These are phyloP conservation scores for Scleropages formosus DNA, from an alignment of 2,797 vertebrate species.

Conservation along the genomic window DNA sequence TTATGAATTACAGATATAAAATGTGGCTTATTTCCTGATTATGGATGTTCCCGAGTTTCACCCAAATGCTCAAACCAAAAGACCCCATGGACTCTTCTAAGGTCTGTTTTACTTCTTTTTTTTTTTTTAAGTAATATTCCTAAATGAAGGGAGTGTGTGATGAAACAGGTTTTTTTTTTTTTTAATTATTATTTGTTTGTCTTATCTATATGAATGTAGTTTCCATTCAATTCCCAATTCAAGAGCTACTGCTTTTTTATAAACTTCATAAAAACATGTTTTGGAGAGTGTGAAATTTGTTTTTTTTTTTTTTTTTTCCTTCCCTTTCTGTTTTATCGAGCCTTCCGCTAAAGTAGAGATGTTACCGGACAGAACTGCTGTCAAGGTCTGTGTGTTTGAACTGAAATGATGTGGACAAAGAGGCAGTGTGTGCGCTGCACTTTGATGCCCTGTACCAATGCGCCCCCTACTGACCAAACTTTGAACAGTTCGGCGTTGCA, in stretches of 20 bases:
- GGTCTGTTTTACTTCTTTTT: too few species aligned
- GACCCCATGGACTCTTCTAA: too few species aligned
- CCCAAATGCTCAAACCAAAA: not conserved
- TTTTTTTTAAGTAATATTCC: too few species aligned
- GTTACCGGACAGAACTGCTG: not conserved
- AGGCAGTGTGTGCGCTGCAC: not conserved
- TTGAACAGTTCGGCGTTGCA: not conserved
- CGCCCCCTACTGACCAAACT: conserved; percentile 29
- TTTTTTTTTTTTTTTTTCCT: not conserved
- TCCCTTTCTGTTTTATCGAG: not conserved
- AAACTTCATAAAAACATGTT: not conserved
- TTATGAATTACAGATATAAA: not conserved
- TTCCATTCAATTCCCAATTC: not conserved
- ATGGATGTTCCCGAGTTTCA: not conserved
- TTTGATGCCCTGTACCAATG: conserved; percentile 21
- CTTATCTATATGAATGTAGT: not conserved
- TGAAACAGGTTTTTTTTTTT: too few species aligned
- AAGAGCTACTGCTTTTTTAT: not conserved
- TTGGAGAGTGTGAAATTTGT: not conserved
- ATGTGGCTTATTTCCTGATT: not conserved
- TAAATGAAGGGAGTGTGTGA: too few species aligned
- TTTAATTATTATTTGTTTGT: too few species aligned
- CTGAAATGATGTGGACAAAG: not conserved
- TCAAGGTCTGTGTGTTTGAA: not conserved
- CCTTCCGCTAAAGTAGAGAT: not conserved